Percentiles rank a stretch among this genome's conserved stretches.
These are phyloP conservation scores for Baronia brevicornis DNA, from an alignment of 2,888 invertebrate genomes.

Conservation along the genomic window DNA sequence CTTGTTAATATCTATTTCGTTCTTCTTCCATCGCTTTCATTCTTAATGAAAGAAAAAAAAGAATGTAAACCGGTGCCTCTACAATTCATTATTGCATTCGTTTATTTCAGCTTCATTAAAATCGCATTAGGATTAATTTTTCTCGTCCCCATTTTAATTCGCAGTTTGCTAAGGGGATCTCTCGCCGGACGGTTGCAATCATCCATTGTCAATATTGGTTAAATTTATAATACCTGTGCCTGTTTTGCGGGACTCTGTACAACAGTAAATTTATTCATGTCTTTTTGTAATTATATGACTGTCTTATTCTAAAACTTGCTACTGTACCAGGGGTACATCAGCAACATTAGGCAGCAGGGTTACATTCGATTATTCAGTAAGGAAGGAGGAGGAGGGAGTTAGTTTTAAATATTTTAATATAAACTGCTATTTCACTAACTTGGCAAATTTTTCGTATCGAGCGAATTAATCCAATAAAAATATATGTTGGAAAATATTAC, in stretches of 20 bases:
- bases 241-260: slow-evolving; percentile 41
- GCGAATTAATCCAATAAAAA: no score
- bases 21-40: slow-evolving; percentile 33
- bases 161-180: slow-evolving; percentile 66
- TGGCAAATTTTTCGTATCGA: no score
- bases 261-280: slow-evolving; percentile 21
- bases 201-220: slow-evolving; percentile 70
- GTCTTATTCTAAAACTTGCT: slow-evolving; percentile 12
- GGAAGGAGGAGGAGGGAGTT: no score
- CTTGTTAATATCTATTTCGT: slow-evolving; percentile 27
- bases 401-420: no score
- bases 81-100: slow-evolving; percentile 70
- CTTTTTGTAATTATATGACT: slow-evolving; percentile 15
- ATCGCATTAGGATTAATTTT: slow-evolving; percentile 76
- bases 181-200: slow-evolving; percentile 63
- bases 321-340: slow-evolving; percentile 10
- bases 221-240: slow-evolving; percentile 51
- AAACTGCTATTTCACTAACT: no score
- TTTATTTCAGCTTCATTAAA: slow-evolving; percentile 74
- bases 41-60: slow-evolving; percentile 45
- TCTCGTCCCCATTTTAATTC: slow-evolving; percentile 73
- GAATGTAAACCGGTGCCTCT: slow-evolving; percentile 59
- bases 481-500: no score
- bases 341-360: no score
- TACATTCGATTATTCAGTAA: no score